Conservation (phyloP, 2,113 vertebrate genomes). For the Cromileptes altivelis region DNA sequence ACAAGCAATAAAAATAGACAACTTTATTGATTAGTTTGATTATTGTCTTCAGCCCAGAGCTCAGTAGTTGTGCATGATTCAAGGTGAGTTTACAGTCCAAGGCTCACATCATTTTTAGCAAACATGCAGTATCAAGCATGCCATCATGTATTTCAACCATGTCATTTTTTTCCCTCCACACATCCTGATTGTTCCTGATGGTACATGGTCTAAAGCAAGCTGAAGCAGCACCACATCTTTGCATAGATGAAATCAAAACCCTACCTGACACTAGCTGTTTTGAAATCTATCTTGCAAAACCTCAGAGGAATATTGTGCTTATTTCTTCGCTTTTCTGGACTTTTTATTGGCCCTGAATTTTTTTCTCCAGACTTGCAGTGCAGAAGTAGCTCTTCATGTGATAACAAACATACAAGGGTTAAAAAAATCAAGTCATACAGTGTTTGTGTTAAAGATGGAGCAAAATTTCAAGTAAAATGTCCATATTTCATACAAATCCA, state of each 20-base stretch:
- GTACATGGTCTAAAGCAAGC: conserved; percentile 34
- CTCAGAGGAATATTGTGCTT: conserved; percentile 32
- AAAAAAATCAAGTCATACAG: conserved; percentile 7
- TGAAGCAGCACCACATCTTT: conserved; percentile 41
- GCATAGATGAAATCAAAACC: conserved; percentile 59
- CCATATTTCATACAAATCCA: conserved; percentile 44
- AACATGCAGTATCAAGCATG: conserved; percentile 69
- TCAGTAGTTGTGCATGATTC: conserved; percentile 51
- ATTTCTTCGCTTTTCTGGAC: conserved; percentile 9
- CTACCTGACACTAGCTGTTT: conserved; percentile 6
- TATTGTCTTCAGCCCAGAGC: conserved; percentile 46
- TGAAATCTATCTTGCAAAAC: conserved; percentile 35
- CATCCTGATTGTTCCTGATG: background rate
- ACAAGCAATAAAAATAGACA: conserved; percentile 70
- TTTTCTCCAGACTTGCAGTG: background rate
- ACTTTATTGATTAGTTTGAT: conserved; percentile 72
- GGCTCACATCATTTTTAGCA: conserved; percentile 38
- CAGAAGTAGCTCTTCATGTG: background rate
- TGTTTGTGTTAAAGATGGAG: conserved; percentile 9
- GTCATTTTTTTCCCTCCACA: background rate
- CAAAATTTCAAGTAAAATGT: conserved; percentile 32
- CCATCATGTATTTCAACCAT: conserved; percentile 26
- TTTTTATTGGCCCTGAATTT: background rate
- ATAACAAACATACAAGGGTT: background rate
- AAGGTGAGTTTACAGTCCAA: conserved; percentile 36